Evolutionary conservation across 2,113 vertebrate genomes (phyloP).

Genomic region (Echinops telfairi): DNA sequence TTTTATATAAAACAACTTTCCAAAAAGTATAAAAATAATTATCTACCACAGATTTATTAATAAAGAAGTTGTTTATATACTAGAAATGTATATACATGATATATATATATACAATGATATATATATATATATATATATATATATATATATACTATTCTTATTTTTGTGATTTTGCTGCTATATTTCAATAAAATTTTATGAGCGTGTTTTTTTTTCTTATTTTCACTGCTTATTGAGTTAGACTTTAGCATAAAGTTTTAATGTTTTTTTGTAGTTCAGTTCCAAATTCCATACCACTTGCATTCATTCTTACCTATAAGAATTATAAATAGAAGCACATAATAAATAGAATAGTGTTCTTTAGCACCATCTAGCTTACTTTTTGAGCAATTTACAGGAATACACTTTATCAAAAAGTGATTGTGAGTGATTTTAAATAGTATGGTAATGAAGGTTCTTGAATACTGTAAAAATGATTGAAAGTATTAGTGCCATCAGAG

Average conservation of each 20-base stretch:
- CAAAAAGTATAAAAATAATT: not conserved
- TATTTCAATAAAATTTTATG: not conserved
- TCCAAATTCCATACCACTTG: not conserved
- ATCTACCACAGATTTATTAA: not conserved
- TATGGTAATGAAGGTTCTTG: not conserved
- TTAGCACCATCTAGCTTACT: constrained; percentile 87
- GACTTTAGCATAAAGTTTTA: not conserved
- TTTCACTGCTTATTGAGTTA: not conserved
- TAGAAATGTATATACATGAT: not conserved
- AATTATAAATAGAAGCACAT: constrained; percentile 44
- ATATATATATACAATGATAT: not conserved
- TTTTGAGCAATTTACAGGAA: constrained; percentile 61
- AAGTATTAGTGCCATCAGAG: not conserved
- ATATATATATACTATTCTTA: not conserved
- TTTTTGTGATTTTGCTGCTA: not conserved
- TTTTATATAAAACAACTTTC: not conserved
- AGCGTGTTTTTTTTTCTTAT: not conserved
- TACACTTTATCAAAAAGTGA: not conserved
- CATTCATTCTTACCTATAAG: constrained; percentile 25
- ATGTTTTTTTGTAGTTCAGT: not conserved
- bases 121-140: not conserved
- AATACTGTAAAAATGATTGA: constrained; percentile 49
- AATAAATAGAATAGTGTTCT: constrained; percentile 77
- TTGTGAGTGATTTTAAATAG: not conserved
- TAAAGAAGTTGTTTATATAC: not conserved